Conservation (phyloP, 2,113 vertebrate species). For the Heptranchias perlo region DNA sequence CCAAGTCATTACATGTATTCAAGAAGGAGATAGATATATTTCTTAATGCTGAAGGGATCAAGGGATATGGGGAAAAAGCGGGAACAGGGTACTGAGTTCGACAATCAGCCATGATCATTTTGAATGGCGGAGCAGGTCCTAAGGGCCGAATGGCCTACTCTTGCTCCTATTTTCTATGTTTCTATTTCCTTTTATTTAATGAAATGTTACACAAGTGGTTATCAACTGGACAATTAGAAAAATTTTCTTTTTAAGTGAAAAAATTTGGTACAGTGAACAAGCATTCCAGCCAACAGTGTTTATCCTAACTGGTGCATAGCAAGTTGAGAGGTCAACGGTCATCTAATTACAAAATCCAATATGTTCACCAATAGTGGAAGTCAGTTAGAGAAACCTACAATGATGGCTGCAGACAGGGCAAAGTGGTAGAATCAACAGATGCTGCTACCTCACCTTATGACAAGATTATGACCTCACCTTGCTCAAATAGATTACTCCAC, state of each 20-base stretch:
- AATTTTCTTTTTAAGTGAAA: slow-evolving; percentile 20
- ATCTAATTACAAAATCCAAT: slow-evolving; percentile 31
- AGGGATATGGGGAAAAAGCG: too few species aligned
- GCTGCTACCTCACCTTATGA: background rate
- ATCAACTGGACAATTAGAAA: background rate
- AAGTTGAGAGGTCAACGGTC: background rate
- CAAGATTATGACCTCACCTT: background rate
- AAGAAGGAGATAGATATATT: too few species aligned
- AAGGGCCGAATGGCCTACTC: too few species aligned
- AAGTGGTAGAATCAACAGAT: background rate
- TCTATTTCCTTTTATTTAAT: background rate
- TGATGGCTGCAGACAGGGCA: background rate
- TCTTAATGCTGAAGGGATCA: too few species aligned
- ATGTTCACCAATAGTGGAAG: background rate
- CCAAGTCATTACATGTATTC: too few species aligned
- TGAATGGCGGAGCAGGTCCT: too few species aligned
- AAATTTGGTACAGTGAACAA: background rate
- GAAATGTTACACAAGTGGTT: background rate
- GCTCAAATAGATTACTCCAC: background rate
- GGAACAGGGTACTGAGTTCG: too few species aligned
- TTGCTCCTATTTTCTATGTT: too few species aligned
- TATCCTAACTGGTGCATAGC: background rate
- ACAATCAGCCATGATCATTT: too few species aligned
- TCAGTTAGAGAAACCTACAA: background rate
- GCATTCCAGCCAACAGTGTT: background rate